A percentile compares a stretch with the other conserved stretches of the same genome.
Evolutionary conservation across 2,888 invertebrate genomes (phyloP).

Genomic region (Hypena proboscidalis): DNA sequence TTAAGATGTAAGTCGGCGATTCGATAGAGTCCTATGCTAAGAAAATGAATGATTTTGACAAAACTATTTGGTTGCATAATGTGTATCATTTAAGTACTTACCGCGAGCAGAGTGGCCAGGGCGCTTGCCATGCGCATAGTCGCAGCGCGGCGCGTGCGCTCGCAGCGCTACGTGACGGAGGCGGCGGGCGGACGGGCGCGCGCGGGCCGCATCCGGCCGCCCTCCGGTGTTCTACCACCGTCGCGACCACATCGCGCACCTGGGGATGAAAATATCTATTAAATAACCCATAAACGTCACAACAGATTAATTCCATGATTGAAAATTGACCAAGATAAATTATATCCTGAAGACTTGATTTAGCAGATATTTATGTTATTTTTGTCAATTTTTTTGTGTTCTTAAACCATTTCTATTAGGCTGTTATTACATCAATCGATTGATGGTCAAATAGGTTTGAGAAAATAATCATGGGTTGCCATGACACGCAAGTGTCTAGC

Average conservation of each 20-base stretch:
- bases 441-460: too few species aligned
- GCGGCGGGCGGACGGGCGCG: conserved; percentile 84
- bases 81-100: conserved; percentile 66
- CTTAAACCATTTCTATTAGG: too few species aligned
- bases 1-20: too few species aligned
- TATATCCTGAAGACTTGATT: too few species aligned
- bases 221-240: conserved; percentile 76
- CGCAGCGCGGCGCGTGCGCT: conserved; percentile 83
- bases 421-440: too few species aligned
- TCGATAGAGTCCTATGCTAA: too few species aligned
- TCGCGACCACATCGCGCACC: conserved; percentile 73
- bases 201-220: conserved; percentile 82
- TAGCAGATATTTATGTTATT: too few species aligned
- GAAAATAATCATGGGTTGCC: too few species aligned
- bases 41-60: too few species aligned
- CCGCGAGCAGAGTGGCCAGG: conserved; percentile 91
- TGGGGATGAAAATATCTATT: conserved; percentile 33
- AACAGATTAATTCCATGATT: neutral
- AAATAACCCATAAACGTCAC: conserved; percentile 1
- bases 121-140: conserved; percentile 92
- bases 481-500: too few species aligned
- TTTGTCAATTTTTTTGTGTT: too few species aligned
- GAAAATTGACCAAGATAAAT: too few species aligned
- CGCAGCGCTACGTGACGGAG: conserved; percentile 72
- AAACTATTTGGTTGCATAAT: neutral